Evolutionary conservation across 2,113 vertebrate species (phyloP), one percentile per base, ranked within the genome.

Genomic region (Zosterops lateralis): DNA sequence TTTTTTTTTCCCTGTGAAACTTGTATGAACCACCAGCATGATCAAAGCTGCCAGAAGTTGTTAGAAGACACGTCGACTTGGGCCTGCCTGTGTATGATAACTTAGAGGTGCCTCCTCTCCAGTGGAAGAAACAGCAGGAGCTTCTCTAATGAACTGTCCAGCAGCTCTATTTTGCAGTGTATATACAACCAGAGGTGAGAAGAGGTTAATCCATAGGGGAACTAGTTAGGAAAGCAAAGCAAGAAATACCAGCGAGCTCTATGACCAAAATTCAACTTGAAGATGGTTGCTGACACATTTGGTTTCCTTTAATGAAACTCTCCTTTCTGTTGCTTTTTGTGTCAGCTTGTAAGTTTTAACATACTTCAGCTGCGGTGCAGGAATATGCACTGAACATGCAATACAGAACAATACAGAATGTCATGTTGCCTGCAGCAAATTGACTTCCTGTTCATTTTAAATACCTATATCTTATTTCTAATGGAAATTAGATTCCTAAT

Each of bases 131-230:
- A 91, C 97, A 97, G 96, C 92, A 73, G 97, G 96, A 97, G 58
- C 95, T 96, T 90, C 92, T 97, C 96, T 97, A 97, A 97, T 97
- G 95, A 98, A 97, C 96, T 90, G 82, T 96, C 96, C 90, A 28
- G 58, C 62, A 74, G 50, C 74, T 96, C 60, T 28, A 1, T 36
- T 68, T 96, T 93, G 96, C 53, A 54, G 68, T 45, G 28, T 90
- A 73, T 73, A 28, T 73, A 76, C 82, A 96, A 71, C 87, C 78
- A 87, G 87, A 96, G 92, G 91, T 96, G 87, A 94, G 88, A 75
- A 96, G 92, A 97, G 97, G 97, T 97, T 97, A 98, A 96, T 95
- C 94, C 96, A 94, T 72, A 67, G 68, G 95, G 95, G 97, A 96
- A 94, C 94, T 91, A 86, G 83, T 89, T 97, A 96, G 90, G 92